Evolutionary conservation across 2,113 vertebrate species (phyloP), one percentile per base, ranked within the genome.

Genomic region (Galeopterus variegatus): DNA sequence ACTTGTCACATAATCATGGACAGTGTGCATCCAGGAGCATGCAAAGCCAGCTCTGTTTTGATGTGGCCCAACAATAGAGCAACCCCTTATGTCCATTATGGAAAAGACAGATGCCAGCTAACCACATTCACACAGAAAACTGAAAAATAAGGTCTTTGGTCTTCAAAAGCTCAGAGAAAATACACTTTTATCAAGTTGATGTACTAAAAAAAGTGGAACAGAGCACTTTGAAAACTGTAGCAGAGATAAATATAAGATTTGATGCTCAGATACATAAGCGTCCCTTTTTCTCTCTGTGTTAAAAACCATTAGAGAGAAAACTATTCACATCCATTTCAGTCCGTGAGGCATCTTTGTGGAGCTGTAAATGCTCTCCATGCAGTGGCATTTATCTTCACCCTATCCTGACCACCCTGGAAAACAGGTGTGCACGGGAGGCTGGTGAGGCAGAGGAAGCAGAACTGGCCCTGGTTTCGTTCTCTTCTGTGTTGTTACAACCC

Each of bases 161-260:
- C 45, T 94, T 88, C 41, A 85, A 86, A 85, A 70, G n/a, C 72
- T 90, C 62, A 81, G 67, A 90, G 56, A 85, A 97, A 93, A 95
- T 26, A 41, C 6, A 67, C 76, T 94, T 95, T 95, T 92, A 75
- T 88, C 84, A 88, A 73, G 58, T 77, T 73, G 88, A 81, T 82
- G 3, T 36, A 67, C n/a, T 96, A 79, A 89, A 88, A 97, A 94
- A 76, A 50, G 56, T 65, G 36, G 21, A 84, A 77, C 24, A 70
- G 17, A 36, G 36, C 85, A 33, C 54, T 88, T 88, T 85, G 73
- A 93, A 92, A 36, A 95, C n/a, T 6, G 1, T 45, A 83, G 45
- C n/a, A 79, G 69, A 90, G 75, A 94, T 4, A 93, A 92, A 92
- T 60, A 45, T 17, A 91, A 73, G 33, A 69, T 87, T 72, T 90